A percentile compares a stretch with the other conserved stretches of the same genome.
Evolutionary conservation across 2,113 vertebrate genomes (phyloP).

Genomic region (Xyliphius kryptos): DNA sequence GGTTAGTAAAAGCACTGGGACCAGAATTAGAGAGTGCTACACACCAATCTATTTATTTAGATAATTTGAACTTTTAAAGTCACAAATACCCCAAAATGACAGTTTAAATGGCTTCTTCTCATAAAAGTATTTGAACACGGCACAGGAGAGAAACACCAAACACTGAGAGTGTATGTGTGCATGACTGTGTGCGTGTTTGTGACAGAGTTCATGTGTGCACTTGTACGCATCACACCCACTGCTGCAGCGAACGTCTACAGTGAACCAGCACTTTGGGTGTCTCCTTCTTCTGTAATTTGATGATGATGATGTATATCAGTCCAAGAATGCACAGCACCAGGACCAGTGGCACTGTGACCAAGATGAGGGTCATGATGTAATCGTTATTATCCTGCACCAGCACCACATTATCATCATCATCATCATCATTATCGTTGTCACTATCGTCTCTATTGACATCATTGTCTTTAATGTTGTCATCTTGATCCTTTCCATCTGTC

Average conservation of each 20-base stretch:
- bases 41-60: too few relatives aligned
- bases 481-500: constrained; percentile 37
- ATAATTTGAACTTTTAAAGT: too few relatives aligned
- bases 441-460: background rate
- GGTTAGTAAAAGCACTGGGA: too few relatives aligned
- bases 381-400: constrained; percentile 78
- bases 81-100: too few relatives aligned
- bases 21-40: too few relatives aligned
- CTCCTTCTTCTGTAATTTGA: constrained; percentile 89
- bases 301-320: constrained; percentile 80
- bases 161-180: constrained; percentile 32
- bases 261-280: constrained; percentile 81
- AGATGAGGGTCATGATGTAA: constrained; percentile 76
- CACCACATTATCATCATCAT: constrained; percentile 65
- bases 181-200: constrained; percentile 22
- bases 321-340: constrained; percentile 82
- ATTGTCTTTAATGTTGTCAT: constrained; percentile 27
- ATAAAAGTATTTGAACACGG: too few relatives aligned
- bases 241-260: constrained; percentile 96
- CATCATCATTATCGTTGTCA: constrained; percentile 33
- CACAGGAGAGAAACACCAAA: too few relatives aligned
- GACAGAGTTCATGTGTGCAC: too few relatives aligned
- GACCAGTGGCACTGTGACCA: constrained; percentile 81
- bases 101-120: too few relatives aligned
- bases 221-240: constrained; percentile 96